Conservation (phyloP, 2,797 vertebrate genomes). For the Pteronotus mesoamericanus region DNA sequence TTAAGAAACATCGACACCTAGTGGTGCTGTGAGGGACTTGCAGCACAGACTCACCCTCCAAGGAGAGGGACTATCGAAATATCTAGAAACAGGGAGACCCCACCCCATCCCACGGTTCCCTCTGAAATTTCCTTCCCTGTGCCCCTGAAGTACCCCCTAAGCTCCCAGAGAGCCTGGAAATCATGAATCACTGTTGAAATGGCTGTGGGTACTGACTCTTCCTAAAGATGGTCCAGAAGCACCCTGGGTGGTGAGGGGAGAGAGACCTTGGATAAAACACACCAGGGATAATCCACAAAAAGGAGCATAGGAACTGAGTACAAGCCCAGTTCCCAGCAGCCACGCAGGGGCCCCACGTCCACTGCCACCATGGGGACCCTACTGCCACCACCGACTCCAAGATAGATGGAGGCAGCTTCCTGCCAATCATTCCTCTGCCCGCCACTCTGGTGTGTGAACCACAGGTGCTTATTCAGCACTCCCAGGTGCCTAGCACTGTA, state of each 20-base stretch:
- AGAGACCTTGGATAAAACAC: neutral
- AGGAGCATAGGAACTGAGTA: neutral
- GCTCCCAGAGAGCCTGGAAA: neutral
- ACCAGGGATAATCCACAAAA: neutral
- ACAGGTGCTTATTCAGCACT: constrained; percentile 28
- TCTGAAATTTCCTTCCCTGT: neutral
- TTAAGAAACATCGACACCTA: constrained; percentile 74
- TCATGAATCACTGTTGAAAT: neutral
- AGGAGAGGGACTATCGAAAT: neutral
- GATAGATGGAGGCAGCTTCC: neutral
- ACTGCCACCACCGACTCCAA: neutral
- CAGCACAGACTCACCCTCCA: neutral
- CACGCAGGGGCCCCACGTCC: neutral
- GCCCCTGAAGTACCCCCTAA: neutral
- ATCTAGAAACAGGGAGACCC: neutral
- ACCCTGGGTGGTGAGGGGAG: neutral
- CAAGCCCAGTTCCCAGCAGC: neutral
- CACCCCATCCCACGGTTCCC: neutral
- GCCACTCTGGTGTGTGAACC: neutral
- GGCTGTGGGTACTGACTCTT: neutral
- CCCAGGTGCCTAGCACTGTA: neutral
- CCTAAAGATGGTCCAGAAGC: neutral
- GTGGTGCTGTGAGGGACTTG: neutral
- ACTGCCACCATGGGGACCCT: neutral
- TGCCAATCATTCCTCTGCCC: neutral